Conservation (phyloP, 2,797 vertebrate species). For the Spondyliosoma cantharus region DNA sequence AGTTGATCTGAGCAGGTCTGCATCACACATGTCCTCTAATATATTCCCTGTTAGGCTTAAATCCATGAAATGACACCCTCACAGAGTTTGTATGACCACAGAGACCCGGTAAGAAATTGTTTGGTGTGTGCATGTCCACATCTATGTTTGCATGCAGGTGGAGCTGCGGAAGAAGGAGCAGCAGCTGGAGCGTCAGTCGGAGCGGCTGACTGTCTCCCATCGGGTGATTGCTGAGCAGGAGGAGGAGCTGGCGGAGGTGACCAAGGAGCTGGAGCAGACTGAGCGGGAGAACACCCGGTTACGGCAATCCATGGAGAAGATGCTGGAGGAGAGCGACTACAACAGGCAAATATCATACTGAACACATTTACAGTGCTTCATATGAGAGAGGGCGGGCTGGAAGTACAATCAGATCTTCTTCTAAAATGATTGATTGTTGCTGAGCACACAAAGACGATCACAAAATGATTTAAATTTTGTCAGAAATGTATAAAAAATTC, state of each 20-base stretch:
- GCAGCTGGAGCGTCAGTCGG: slow-evolving; percentile 66
- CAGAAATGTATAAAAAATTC: no score
- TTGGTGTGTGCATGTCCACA: neutral
- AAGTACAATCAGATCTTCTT: neutral
- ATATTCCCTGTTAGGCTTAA: neutral
- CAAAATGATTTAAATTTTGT: no score
- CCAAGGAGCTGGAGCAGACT: slow-evolving; percentile 88
- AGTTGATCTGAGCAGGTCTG: neutral
- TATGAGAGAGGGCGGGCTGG: neutral
- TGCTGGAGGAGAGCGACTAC: slow-evolving; percentile 86
- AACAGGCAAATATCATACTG: slow-evolving; percentile 75
- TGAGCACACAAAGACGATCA: no score
- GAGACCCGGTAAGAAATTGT: neutral
- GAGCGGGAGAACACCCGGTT: slow-evolving; percentile 88
- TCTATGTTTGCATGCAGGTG: slow-evolving; percentile 65
- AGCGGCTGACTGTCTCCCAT: slow-evolving; percentile 81
- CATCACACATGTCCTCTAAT: neutral
- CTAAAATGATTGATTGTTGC: neutral
- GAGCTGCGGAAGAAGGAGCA: slow-evolving; percentile 78
- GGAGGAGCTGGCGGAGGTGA: slow-evolving; percentile 89
- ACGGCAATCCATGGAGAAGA: slow-evolving; percentile 89
- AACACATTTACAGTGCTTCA: neutral
- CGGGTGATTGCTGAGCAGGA: slow-evolving; percentile 88
- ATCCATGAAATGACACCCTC: no score
- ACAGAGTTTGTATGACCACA: neutral